These are phyloP conservation scores for Poeciliopsis presidionis DNA, from an alignment of 2,797 vertebrate species.

Conservation along the genomic window DNA sequence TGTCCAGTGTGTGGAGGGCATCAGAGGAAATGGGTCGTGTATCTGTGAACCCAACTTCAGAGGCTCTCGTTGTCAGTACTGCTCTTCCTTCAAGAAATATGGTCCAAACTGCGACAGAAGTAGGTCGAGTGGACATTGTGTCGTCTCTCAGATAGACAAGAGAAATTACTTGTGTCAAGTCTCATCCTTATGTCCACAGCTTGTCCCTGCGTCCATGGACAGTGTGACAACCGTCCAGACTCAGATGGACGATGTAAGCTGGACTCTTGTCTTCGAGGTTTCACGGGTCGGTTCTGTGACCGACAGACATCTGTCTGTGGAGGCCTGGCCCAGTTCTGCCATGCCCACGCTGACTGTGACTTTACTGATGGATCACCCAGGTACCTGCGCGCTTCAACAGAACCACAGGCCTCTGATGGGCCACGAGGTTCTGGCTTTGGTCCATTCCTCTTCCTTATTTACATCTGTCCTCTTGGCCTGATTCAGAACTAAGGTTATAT, in stretches of 20 bases:
- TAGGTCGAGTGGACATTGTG: conserved; percentile 59
- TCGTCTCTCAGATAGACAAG: background rate
- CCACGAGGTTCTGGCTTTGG: background rate
- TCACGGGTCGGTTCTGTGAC: conserved; percentile 84
- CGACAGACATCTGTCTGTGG: conserved; percentile 78
- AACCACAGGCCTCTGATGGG: background rate
- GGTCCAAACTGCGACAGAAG: conserved; percentile 88
- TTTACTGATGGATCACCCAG: conserved; percentile 71
- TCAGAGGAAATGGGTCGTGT: conserved; percentile 87
- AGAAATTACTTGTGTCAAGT: background rate
- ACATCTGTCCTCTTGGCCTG: background rate
- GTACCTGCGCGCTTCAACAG: conserved; percentile 41
- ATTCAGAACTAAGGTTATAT: background rate
- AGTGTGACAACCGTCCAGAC: conserved; percentile 85
- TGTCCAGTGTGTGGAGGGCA: conserved; percentile 86
- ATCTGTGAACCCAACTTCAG: conserved; percentile 82
- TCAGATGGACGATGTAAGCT: conserved; percentile 84
- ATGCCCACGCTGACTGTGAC: conserved; percentile 87
- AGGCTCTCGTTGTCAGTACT: conserved; percentile 90
- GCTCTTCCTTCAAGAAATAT: conserved; percentile 79
- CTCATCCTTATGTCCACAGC: conserved; percentile 69
- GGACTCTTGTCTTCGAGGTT: conserved; percentile 81
- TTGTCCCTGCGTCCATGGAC: conserved; percentile 86
- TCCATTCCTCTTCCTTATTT: background rate
- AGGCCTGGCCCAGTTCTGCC: conserved; percentile 79